Evolutionary conservation across 2,113 vertebrate genomes (phyloP).

Genomic region (Monopterus albus): DNA sequence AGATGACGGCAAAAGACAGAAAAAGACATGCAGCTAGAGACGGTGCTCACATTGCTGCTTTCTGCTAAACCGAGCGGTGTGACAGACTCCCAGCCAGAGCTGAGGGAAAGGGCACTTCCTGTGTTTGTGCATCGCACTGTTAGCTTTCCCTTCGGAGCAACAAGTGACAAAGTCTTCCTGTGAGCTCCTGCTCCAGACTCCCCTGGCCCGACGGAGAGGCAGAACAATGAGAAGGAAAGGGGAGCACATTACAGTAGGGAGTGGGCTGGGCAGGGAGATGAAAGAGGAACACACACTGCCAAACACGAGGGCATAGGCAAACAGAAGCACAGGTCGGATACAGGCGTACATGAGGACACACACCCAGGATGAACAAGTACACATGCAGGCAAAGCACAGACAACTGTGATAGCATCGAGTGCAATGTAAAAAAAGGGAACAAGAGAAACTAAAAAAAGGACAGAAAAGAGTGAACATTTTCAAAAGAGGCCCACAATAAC

Average conservation of each 20-base stretch:
- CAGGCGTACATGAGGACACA: constrained; percentile 29
- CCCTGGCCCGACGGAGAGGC: constrained; percentile 14
- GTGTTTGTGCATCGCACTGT: constrained; percentile 50
- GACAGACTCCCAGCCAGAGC: constrained; percentile 28
- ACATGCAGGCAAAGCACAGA: constrained; percentile 3
- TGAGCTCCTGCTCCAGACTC: constrained; percentile 23
- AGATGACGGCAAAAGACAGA: neutral
- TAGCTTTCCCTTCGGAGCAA: constrained; percentile 38
- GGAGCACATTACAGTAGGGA: constrained; percentile 22
- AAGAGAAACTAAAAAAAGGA: neutral
- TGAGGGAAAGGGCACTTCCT: constrained; percentile 57
- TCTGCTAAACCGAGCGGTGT: constrained; percentile 20
- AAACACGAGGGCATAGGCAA: constrained; percentile 17
- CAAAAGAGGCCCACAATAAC: neutral
- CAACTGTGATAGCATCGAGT: neutral
- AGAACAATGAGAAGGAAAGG: constrained; percentile 67
- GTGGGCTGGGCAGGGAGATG: constrained; percentile 15
- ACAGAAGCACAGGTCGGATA: constrained; percentile 43
- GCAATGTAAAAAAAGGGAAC: neutral
- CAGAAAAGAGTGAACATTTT: neutral
- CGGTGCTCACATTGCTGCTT: constrained; percentile 3
- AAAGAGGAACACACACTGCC: neutral
- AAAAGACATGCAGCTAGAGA: constrained; percentile 11
- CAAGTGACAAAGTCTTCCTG: constrained; percentile 60
- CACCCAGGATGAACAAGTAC: constrained; percentile 27